Base-by-base conservation (phyloP, 2,113 vertebrate species). In the Hydrochoerus hydrochaeris region DNA sequence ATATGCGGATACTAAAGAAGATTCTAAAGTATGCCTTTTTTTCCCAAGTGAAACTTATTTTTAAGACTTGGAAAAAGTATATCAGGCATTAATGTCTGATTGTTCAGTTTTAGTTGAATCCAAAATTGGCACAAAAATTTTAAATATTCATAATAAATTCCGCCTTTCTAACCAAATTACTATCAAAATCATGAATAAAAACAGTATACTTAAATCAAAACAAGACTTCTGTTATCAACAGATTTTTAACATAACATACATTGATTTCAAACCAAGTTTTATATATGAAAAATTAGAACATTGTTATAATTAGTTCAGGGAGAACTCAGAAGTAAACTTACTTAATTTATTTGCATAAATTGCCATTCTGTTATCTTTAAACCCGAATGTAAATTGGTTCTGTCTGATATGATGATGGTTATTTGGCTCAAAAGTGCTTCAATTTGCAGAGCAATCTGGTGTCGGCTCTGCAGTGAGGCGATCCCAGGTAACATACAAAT, bases 401-500 rank as follows among this genome's bases (percentile, higher is more conserved):
- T 98, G 98, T 99, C 98, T 99, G 98, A 99, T 99, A 99, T 96
- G 99, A 99, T 99, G 98, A 99, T 99, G 98, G 99, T 99, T 99
- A 99, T 99, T 99, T 99, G 99, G 99, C 98, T 99, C 98, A 99
- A 98, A 99, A 99, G 98, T 99, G 98, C 99, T 99, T 99, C 99
- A 99, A 99, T 99, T 99, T 99, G 98, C 98, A 99, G 99, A 99
- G 98, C 98, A 99, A 99, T 98, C 98, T 99, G 98, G 98, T 98
- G 98, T 98, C 96, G 98, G 98, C 99, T 98, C 99, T 99, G 98
- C 98, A 98, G 98, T 98, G 98, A 99, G 99, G 98, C 98, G 98
- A 98, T 99, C 99, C 98, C 99, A 99, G 99, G 99, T 99, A 99
- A 99, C 99, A 99, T 99, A 99, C 98, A 99, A 99, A 99, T 99